Evolutionary conservation across 2,888 invertebrate species (phyloP).

Genomic region (Quadroppia sp.): DNA sequence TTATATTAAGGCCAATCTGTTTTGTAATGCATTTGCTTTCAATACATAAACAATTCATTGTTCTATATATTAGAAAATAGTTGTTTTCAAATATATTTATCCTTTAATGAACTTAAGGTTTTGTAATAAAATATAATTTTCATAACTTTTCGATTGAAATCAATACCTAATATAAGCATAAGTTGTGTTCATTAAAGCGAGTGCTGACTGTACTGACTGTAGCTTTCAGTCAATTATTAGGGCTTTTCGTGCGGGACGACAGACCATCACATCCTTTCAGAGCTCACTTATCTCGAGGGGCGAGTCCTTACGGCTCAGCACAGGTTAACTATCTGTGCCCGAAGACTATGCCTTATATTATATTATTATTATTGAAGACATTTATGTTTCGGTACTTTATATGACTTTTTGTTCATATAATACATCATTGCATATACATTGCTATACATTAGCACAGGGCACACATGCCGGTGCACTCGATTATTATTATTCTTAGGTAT

Average conservation of each 20-base stretch:
- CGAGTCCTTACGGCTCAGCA: not conserved
- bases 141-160: not conserved
- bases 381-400: conserved; percentile 9
- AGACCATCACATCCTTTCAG: conserved; percentile 22
- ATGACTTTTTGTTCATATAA: conserved; percentile 17
- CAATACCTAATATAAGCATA: not conserved
- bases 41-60: not conserved
- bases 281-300: not conserved
- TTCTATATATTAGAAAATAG: not conserved
- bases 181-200: not conserved
- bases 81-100: no score
- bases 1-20: not conserved
- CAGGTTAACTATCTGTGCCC: not conserved
- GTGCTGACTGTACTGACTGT: not conserved
- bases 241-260: conserved; percentile 14
- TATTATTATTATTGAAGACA: not conserved
- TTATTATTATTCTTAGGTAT: conserved; percentile 8
- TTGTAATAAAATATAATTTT: not conserved
- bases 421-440: conserved; percentile 12
- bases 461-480: not conserved
- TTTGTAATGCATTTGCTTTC: not conserved
- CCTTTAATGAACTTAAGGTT: not conserved
- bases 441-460: conserved; percentile 5
- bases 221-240: not conserved
- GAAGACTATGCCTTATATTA: not conserved